Evolutionary conservation across 2,888 invertebrate species (phyloP).

Genomic region (Sialis lutaria): DNA sequence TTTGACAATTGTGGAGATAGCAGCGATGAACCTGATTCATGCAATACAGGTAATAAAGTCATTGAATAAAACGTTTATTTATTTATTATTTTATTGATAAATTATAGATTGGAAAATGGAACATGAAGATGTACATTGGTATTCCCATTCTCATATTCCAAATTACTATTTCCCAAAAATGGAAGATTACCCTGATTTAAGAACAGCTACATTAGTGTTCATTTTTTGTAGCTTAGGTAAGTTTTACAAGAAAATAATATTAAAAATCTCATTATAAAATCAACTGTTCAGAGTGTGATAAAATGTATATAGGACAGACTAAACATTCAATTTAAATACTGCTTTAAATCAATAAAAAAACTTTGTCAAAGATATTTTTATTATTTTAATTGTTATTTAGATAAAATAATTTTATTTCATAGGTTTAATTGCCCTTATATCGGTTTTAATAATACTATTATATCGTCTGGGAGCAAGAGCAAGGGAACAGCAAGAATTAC

Average conservation of each 20-base stretch:
- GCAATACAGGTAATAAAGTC: constrained; percentile 28
- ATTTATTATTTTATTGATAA: neutral
- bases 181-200: constrained; percentile 43
- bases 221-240: constrained; percentile 40
- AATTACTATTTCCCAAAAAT: constrained; percentile 57
- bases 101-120: constrained; percentile 34
- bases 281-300: neutral
- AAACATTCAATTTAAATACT: too few relatives aligned
- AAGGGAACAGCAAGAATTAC: constrained; percentile 42
- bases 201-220: constrained; percentile 45
- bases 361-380: too few relatives aligned
- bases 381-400: too few relatives aligned
- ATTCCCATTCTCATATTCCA: constrained; percentile 44
- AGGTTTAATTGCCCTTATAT: constrained; percentile 39
- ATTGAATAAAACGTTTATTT: neutral
- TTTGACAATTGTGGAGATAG: constrained; percentile 62
- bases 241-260: constrained; percentile 4
- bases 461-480: constrained; percentile 43
- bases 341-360: too few relatives aligned
- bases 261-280: neutral
- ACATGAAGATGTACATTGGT: constrained; percentile 38
- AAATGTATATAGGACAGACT: too few relatives aligned
- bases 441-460: constrained; percentile 40
- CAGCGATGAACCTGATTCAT: constrained; percentile 46
- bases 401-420: constrained; percentile 9